These are phyloP conservation scores for Papilio demoleus DNA, from an alignment of 2,888 invertebrate genomes.

Conservation along the genomic window DNA sequence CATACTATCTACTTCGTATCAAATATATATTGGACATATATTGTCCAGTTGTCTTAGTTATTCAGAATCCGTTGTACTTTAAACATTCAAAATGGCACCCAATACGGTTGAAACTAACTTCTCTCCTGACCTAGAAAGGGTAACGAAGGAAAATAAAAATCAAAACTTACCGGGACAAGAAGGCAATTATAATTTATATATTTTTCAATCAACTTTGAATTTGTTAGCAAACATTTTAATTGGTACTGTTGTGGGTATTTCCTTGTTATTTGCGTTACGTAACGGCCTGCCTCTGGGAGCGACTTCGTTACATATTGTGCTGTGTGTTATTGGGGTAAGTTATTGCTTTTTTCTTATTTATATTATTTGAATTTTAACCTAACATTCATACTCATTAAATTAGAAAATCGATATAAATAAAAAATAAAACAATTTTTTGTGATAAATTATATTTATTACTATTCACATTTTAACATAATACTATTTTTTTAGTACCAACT, in stretches of 20 bases:
- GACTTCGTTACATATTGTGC: constrained; percentile 56
- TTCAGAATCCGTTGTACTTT: background rate
- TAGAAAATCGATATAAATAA: too few relatives aligned
- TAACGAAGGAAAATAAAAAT: constrained; percentile 13
- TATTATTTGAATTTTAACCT: background rate
- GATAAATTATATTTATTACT: too few relatives aligned
- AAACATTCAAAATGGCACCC: background rate
- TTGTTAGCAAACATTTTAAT: constrained; percentile 58
- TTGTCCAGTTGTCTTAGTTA: background rate
- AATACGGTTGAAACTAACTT: background rate
- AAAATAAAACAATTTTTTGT: too few relatives aligned
- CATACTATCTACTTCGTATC: background rate
- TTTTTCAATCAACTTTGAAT: constrained; percentile 48
- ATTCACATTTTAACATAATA: too few relatives aligned
- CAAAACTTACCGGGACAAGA: constrained; percentile 12
- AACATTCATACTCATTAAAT: background rate
- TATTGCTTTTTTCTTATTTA: background rate
- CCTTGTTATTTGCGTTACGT: constrained; percentile 54
- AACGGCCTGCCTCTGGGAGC: constrained; percentile 52
- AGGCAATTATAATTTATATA: constrained; percentile 15
- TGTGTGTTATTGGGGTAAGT: constrained; percentile 70
- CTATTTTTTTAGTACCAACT: constrained; percentile 64
- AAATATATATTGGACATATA: constrained; percentile 14
- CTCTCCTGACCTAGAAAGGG: constrained; percentile 2
- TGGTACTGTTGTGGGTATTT: constrained; percentile 57